Conservation (phyloP, 37 sponge, comb jelly and placozoan species). For the Halisarca cf. caerulea region DNA sequence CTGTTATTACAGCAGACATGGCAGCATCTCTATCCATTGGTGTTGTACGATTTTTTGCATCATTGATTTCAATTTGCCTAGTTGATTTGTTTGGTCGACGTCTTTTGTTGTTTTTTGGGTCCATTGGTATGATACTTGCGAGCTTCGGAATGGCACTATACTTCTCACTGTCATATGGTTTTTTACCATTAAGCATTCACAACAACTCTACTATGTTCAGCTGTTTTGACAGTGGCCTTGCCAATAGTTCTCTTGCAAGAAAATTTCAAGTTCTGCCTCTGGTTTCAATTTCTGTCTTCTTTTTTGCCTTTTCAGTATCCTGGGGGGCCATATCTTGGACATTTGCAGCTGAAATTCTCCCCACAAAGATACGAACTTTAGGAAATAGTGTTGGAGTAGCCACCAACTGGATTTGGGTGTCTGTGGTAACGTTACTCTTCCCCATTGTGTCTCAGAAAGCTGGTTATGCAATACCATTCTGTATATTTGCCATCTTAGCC, state of each 20-base stretch:
- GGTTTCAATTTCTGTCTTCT: constrained; percentile 20
- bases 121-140: neutral
- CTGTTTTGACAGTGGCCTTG: neutral
- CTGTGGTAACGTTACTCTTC: constrained; percentile 20
- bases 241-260: neutral
- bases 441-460: neutral
- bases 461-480: constrained; percentile 18
- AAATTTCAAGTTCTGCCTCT: constrained; percentile 29
- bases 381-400: constrained; percentile 34
- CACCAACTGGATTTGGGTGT: neutral
- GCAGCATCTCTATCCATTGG: constrained; percentile 6
- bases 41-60: neutral
- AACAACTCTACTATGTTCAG: constrained; percentile 24
- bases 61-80: constrained; percentile 18
- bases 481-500: constrained; percentile 20
- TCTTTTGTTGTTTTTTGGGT: constrained; percentile 29
- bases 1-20: neutral
- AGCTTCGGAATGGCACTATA: constrained; percentile 16
- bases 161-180: neutral
- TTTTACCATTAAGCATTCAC: constrained; percentile 19
- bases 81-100: constrained; percentile 47
- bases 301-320: constrained; percentile 33
- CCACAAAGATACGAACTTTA: constrained; percentile 30
- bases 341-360: constrained; percentile 46
- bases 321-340: constrained; percentile 67